phyloP scores from a whole-genome alignment of 2,797 vertebrate species.

The Pterois miles region DNA sequence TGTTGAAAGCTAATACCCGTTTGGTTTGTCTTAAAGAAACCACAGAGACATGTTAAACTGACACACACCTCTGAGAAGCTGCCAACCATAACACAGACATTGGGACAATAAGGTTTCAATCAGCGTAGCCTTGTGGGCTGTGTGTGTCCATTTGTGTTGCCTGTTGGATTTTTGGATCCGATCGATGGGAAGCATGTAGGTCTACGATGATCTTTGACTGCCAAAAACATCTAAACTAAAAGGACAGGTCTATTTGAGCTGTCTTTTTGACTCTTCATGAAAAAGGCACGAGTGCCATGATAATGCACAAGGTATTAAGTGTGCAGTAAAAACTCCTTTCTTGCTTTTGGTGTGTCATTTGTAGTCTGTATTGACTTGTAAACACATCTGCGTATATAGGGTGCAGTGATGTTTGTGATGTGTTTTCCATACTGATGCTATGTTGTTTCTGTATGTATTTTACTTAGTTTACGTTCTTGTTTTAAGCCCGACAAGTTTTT shows the following conservation, averaged over 20 bases:
- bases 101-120: neutral
- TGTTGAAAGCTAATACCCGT: neutral
- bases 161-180: neutral
- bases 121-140: neutral
- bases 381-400: too few relatives aligned
- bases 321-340: too few relatives aligned
- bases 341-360: too few relatives aligned
- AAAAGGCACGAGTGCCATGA: rapidly evolving
- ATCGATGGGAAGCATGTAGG: neutral
- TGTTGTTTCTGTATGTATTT: too few relatives aligned
- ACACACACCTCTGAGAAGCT: neutral
- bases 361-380: too few relatives aligned
- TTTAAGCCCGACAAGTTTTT: too few relatives aligned
- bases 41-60: neutral
- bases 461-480: too few relatives aligned
- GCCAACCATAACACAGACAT: neutral
- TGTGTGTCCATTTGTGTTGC: neutral
- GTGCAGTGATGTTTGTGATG: too few relatives aligned
- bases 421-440: too few relatives aligned
- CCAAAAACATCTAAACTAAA: neutral
- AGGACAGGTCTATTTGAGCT: neutral
- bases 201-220: neutral
- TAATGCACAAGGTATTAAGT: too few relatives aligned
- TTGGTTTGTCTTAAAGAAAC: neutral
- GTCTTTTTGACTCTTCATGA: neutral